phyloP scores from a whole-genome alignment of 2,113 vertebrate genomes.

The Callipepla californica region DNA sequence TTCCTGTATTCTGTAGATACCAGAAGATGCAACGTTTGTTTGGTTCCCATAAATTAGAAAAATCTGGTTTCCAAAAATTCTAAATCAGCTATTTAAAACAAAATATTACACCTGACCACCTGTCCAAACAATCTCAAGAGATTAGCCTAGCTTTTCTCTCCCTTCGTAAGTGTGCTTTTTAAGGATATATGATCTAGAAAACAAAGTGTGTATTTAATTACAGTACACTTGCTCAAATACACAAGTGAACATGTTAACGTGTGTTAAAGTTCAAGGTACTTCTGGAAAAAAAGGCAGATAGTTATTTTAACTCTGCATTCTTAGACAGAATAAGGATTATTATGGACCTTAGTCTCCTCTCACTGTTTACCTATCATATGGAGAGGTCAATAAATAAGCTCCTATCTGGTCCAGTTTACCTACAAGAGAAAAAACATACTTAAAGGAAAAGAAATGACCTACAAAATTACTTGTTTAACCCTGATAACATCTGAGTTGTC shows the following conservation, averaged over 20 bases:
- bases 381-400: slow-evolving; percentile 72
- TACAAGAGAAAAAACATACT: slow-evolving; percentile 48
- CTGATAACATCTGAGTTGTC: slow-evolving; percentile 72
- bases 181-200: slow-evolving; percentile 63
- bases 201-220: slow-evolving; percentile 33
- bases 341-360: slow-evolving; percentile 61
- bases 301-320: slow-evolving; percentile 66
- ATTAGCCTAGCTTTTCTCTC: slow-evolving; percentile 44
- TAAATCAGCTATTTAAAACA: slow-evolving; percentile 64
- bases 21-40: slow-evolving; percentile 70
- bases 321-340: slow-evolving; percentile 59
- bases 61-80: slow-evolving; percentile 73
- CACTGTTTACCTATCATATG: slow-evolving; percentile 2
- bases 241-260: slow-evolving; percentile 69
- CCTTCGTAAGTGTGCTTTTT: slow-evolving; percentile 80
- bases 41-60: slow-evolving; percentile 80
- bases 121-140: slow-evolving; percentile 48
- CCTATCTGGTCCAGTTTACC: slow-evolving; percentile 71
- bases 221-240: slow-evolving; percentile 60
- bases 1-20: slow-evolving; percentile 74
- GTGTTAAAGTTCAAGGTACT: slow-evolving; percentile 76
- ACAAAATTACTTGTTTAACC: slow-evolving; percentile 69
- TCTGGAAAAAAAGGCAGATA: slow-evolving; percentile 75
- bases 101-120: slow-evolving; percentile 66
- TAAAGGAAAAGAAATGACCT: slow-evolving; percentile 52